These are phyloP conservation scores for Sebastiscus tertius DNA, from an alignment of 2,797 vertebrate species.

Conservation along the genomic window DNA sequence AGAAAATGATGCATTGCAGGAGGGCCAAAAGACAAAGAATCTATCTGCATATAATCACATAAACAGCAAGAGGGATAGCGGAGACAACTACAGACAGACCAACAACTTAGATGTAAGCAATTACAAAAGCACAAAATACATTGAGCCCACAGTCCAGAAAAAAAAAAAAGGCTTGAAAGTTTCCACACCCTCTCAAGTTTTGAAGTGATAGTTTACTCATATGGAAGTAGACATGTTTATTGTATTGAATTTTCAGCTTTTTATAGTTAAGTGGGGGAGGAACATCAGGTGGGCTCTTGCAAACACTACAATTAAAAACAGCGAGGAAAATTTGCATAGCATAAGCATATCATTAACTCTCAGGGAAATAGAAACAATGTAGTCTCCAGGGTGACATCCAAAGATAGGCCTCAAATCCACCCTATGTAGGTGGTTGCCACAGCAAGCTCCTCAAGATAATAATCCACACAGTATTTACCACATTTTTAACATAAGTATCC, in stretches of 20 bases:
- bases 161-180: constrained; percentile 1
- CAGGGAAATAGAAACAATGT: constrained; percentile 71
- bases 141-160: neutral
- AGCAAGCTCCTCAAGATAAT: constrained; percentile 48
- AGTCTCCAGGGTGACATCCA: constrained; percentile 67
- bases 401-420: constrained; percentile 73
- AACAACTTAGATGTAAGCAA: neutral
- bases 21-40: neutral
- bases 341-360: constrained; percentile 77
- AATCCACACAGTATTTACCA: constrained; percentile 46
- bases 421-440: constrained; percentile 63
- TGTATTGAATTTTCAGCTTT: constrained; percentile 50
- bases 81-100: neutral
- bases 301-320: constrained; percentile 78
- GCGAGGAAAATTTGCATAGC: constrained; percentile 64
- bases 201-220: constrained; percentile 28
- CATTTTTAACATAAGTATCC: neutral
- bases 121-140: neutral
- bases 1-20: neutral
- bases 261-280: constrained; percentile 66
- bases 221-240: constrained; percentile 44
- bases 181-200: constrained; percentile 32
- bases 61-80: neutral
- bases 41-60: neutral
- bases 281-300: constrained; percentile 69